Evolutionary conservation across 2,888 invertebrate species (phyloP), one percentile per base, ranked within the genome.

Genomic region (Hartigia nigra): DNA sequence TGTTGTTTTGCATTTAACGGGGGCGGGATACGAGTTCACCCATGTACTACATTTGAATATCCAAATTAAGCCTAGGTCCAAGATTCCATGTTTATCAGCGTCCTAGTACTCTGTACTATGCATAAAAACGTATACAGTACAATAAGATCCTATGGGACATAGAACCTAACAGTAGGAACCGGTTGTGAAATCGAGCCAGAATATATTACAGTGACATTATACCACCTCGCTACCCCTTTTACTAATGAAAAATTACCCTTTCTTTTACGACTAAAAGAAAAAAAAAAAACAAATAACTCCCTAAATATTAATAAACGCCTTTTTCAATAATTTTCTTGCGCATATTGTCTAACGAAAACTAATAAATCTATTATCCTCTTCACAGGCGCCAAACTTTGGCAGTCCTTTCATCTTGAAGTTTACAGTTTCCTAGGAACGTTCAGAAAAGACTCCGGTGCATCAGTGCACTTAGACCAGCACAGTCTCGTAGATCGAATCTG

Each of bases 1-100:
- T 85, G 83, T 88, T 89, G 87, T 88, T 90, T 91, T 89, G 87
- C 89, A 90, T 90, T 89, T 86, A 88, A 87, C 86, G 89, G 86
- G 89, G 91, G 90, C 88, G 89, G 82, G 80, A 84, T 55, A 70
- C 80, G 72, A 34, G 35, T 77, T 31, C 32, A 55, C 55, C 23
- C 69, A 14, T 55, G 12, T 72, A 55, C 74, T 37, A 34, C 12
- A 32, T 76, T 76, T 3, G 23, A 14, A 70, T 31, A 69, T 31
- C 76, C 14, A 78, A 76, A 72, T 76, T 77, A 74, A 72, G 37
- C 9, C n/a, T 69, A 31, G 12, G 23, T 69, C 76, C 11, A 55
- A 55, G 55, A 55, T 55, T 55, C 55, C 55, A 23, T 23, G 1
- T 23, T 55, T 55, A 55, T 23, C 5, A 55, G 23, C 55, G 23